Evolutionary conservation across 2,113 vertebrate genomes (phyloP).

Genomic region (Pseudonaja textilis): DNA sequence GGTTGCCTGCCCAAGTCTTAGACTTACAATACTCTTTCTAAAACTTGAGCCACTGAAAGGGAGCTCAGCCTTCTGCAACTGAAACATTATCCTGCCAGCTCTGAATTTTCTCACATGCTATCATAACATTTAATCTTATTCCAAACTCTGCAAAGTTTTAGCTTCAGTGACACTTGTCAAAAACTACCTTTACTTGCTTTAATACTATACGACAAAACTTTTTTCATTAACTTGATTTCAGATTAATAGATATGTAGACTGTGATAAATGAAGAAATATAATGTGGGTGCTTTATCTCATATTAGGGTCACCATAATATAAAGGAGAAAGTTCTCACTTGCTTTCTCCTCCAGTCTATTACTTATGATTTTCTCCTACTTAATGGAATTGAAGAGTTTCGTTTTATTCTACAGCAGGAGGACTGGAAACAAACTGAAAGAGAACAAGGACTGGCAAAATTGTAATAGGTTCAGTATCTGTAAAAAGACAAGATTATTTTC

Average conservation of each 20-base stretch:
- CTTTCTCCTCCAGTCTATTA: neutral
- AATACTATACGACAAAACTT: neutral
- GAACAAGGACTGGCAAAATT: neutral
- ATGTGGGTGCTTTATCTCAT: neutral
- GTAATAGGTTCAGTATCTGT: neutral
- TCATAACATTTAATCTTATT: neutral
- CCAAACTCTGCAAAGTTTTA: constrained; percentile 1
- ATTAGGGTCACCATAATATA: neutral
- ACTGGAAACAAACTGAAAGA: neutral
- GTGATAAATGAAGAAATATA: neutral
- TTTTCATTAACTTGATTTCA: neutral
- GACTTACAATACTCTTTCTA: neutral
- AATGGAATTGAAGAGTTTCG: neutral
- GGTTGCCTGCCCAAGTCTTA: neutral
- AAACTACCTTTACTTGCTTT: neutral
- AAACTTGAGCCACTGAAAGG: neutral
- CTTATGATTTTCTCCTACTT: neutral
- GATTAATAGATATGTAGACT: neutral
- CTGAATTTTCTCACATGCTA: neutral
- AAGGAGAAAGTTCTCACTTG: neutral
- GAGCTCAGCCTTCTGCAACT: neutral
- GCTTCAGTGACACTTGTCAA: neutral
- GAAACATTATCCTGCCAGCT: neutral
- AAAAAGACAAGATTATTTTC: neutral
- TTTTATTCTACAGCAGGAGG: neutral